Evolutionary conservation across 2,888 invertebrate genomes (phyloP), one percentile per base, ranked within the genome.

Genomic region (Nemotelus nigrinus): DNA sequence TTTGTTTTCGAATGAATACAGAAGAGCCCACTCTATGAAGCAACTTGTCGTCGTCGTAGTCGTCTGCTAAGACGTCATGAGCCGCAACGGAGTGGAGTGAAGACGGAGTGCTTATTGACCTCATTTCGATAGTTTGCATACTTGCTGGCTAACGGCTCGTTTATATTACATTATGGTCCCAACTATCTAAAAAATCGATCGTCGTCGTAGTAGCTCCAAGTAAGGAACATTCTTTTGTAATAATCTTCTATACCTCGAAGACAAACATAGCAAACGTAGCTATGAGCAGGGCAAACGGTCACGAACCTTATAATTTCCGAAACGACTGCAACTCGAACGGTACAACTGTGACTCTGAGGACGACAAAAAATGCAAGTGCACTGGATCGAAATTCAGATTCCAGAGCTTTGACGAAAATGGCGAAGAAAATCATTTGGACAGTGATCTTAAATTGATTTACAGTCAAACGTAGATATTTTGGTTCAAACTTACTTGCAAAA

Each of bases 261-360:
- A 55, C 71, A 55, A 71, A 71, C 55, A 55, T n/a, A 55, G 55
- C 71, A 55, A 55, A 25, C 55, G 57, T 65, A 39, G 65, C 65
- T 57, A 41, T 10, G 68, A 68, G 74, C 78, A 74, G 68, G 53
- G 50, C 75, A 78, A 78, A 75, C 77, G 76, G 77, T 77, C 78
- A 78, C 78, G 78, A 78, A 76, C 55, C 76, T 76, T 71, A 78
- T 78, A 78, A 78, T 78, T 7, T 25, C 25, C 25, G 25, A 25
- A 25, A 25, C 25, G 25, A 25, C 25, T 25, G 25, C 25, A 25
- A 1, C 25, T 25, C 25, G 25, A 25, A 25, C 25, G 25, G 25
- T 1, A 25, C 25, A 25, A 25, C 25, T 25, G 0, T 25, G 25
- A 25, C 25, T 25, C 25, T 25, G 25, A 25, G 25, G 25, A 25